Conservation (phyloP, 2,888 invertebrate genomes). For the Amblyjoppa fuscipennis region DNA sequence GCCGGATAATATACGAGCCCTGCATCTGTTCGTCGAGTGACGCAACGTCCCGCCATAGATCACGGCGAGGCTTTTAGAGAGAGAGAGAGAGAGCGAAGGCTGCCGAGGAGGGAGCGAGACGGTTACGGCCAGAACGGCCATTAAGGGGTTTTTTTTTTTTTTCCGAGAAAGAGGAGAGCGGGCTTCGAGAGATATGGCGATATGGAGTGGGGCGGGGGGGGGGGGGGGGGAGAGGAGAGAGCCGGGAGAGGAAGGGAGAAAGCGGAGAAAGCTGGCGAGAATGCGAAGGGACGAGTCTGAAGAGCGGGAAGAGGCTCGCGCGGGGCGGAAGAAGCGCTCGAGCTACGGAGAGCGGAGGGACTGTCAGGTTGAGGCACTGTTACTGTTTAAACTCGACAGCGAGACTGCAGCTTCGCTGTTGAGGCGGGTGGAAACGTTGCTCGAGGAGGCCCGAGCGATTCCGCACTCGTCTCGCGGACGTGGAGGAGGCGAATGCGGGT, state of each 20-base stretch:
- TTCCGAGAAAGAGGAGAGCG: constrained; percentile 53
- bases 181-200: constrained; percentile 60
- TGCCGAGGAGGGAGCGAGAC: constrained; percentile 85
- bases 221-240: neutral
- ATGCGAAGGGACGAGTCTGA: constrained; percentile 61
- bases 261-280: constrained; percentile 60
- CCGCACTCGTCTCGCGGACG: neutral
- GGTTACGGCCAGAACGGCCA: constrained; percentile 21
- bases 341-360: constrained; percentile 71
- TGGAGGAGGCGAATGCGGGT: neutral
- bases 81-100: constrained; percentile 85
- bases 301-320: constrained; percentile 67
- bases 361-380: constrained; percentile 82
- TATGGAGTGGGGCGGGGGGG: constrained; percentile 21
- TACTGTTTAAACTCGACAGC: constrained; percentile 81
- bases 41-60: constrained; percentile 90
- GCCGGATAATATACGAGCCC: constrained; percentile 84
- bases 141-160: constrained; percentile 25
- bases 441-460: neutral
- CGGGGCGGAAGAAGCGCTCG: constrained; percentile 53
- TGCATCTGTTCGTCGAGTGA: constrained; percentile 86
- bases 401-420: constrained; percentile 59
- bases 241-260: constrained; percentile 79
- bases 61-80: constrained; percentile 87
- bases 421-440: constrained; percentile 68